phyloP scores from a whole-genome alignment of 1,140 invertebrate species.

The Drosophila trapezifrons region DNA sequence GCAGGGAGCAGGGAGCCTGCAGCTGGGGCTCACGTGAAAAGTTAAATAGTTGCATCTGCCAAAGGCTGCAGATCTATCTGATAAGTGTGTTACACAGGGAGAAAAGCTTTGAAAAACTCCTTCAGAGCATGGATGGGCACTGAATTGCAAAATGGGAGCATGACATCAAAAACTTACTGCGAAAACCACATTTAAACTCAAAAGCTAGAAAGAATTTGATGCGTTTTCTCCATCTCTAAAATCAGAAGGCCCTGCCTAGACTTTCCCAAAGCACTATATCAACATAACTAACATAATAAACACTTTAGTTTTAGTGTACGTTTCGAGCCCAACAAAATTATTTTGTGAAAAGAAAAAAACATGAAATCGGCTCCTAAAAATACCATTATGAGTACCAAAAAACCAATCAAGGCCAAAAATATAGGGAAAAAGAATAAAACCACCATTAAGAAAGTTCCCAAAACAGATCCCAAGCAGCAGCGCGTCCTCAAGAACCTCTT shows the following conservation, averaged over 20 bases:
- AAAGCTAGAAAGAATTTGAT: too few relatives aligned
- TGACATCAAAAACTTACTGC: too few relatives aligned
- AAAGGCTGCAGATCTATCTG: neutral
- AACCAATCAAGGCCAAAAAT: neutral
- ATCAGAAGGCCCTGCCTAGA: neutral
- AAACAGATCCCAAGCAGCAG: constrained; percentile 24
- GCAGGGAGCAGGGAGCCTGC: neutral
- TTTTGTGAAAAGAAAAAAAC: neutral
- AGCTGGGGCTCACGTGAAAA: constrained; percentile 6
- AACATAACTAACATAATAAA: neutral
- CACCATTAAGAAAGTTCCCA: neutral
- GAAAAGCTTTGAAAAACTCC: neutral
- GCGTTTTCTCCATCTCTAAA: too few relatives aligned
- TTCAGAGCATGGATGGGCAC: too few relatives aligned
- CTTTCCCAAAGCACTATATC: neutral
- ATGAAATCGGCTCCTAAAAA: neutral
- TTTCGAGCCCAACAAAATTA: constrained; percentile 7
- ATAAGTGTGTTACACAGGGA: constrained; percentile 13
- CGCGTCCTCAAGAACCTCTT: constrained; percentile 1
- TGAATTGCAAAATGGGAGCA: too few relatives aligned
- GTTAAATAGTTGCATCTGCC: constrained; percentile 29
- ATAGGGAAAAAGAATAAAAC: neutral
- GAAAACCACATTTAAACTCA: too few relatives aligned
- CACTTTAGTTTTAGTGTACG: neutral
- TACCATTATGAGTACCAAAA: neutral